Conservation (phyloP, 2,888 invertebrate genomes). For the Tanytarsus gracilentus region DNA sequence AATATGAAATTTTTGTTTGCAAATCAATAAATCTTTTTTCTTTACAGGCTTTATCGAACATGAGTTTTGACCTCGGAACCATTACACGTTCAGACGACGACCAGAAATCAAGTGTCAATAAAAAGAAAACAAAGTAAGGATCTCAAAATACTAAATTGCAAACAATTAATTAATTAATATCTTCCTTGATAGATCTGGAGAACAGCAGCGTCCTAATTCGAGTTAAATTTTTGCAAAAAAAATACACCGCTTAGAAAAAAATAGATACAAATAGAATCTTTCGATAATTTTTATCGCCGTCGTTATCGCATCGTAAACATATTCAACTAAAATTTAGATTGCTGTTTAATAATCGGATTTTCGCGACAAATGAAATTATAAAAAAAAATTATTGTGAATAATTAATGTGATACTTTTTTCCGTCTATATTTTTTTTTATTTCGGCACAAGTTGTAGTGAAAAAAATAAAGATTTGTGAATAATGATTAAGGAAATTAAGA, state of each 20-base stretch:
- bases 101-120: neutral
- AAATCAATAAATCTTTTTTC: neutral
- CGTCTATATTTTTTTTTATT: too few relatives aligned
- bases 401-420: too few relatives aligned
- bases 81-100: conserved; percentile 6
- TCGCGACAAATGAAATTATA: too few relatives aligned
- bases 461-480: too few relatives aligned
- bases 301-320: too few relatives aligned
- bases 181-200: conserved; percentile 9
- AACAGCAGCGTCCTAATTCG: conserved; percentile 25
- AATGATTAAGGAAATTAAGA: too few relatives aligned
- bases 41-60: conserved; percentile 21
- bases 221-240: conserved; percentile 6
- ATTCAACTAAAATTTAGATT: too few relatives aligned
- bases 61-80: conserved; percentile 16
- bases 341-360: too few relatives aligned
- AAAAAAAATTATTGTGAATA: too few relatives aligned
- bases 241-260: neutral
- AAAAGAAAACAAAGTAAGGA: conserved; percentile 15
- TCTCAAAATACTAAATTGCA: neutral
- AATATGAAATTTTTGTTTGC: neutral
- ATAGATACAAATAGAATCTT: neutral
- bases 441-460: too few relatives aligned
- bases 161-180: neutral
- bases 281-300: neutral